Conservation (phyloP, 2,797 vertebrate genomes). For the Acanthurus tractus region DNA sequence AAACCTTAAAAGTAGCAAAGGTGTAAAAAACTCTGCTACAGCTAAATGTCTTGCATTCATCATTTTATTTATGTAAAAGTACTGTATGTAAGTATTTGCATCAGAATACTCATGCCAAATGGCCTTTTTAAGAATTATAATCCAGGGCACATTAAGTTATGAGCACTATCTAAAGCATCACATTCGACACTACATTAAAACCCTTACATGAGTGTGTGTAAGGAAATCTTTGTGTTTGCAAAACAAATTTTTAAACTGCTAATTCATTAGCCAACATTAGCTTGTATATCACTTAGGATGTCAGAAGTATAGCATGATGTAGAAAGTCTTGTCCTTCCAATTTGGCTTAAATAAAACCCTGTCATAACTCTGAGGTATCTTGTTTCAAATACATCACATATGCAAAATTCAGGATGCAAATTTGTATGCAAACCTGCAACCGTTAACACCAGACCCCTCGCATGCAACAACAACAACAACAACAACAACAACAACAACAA, state of each 20-base stretch:
- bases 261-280: background rate
- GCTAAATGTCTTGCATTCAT: background rate
- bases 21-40: background rate
- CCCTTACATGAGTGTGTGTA: too few relatives aligned
- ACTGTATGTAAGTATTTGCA: background rate
- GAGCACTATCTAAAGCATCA: too few relatives aligned
- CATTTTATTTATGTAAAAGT: too few relatives aligned
- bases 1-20: background rate
- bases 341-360: background rate
- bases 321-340: background rate
- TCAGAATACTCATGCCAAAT: background rate
- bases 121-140: too few relatives aligned
- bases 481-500: too few relatives aligned
- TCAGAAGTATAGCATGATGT: background rate
- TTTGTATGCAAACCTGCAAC: background rate
- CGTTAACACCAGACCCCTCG: background rate
- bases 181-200: too few relatives aligned
- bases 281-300: background rate
- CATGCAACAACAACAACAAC: too few relatives aligned
- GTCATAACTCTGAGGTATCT: background rate
- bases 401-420: constrained; percentile 12
- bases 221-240: too few relatives aligned
- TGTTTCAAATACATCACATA: constrained; percentile 4
- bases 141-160: too few relatives aligned
- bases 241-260: too few relatives aligned